Percentiles rank a stretch among this genome's conserved stretches.
phyloP scores from a whole-genome alignment of 2,113 vertebrate genomes.

The Apteryx owenii region DNA sequence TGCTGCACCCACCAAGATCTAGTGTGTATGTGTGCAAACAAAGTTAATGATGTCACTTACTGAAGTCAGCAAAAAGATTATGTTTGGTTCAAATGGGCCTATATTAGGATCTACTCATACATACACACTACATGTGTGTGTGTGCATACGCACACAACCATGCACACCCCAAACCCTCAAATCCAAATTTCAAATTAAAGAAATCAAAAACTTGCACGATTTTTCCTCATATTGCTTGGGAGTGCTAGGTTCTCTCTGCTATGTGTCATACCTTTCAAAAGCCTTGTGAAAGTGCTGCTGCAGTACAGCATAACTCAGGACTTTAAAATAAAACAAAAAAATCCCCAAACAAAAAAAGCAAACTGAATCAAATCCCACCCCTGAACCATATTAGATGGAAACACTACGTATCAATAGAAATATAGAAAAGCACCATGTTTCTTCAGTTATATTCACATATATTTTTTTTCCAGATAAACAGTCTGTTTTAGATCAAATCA shows the following conservation, averaged over 20 bases:
- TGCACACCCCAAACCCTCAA: not conserved
- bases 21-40: slow-evolving; percentile 29
- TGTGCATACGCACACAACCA: not conserved
- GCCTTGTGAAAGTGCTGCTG: slow-evolving; percentile 40
- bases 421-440: slow-evolving; percentile 45
- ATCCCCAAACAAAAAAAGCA: not conserved
- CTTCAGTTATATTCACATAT: not conserved
- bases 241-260: slow-evolving; percentile 21
- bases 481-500: slow-evolving; percentile 33
- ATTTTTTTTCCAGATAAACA: slow-evolving; percentile 1
- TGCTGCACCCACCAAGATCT: slow-evolving; percentile 57
- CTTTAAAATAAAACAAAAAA: not conserved
- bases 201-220: slow-evolving; percentile 23
- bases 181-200: slow-evolving; percentile 33
- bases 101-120: slow-evolving; percentile 61
- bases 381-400: not conserved
- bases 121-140: slow-evolving; percentile 50
- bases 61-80: slow-evolving; percentile 45
- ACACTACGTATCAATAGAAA: not conserved
- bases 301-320: slow-evolving; percentile 12
- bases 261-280: not conserved
- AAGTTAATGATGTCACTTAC: slow-evolving; percentile 55
- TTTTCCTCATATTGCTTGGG: slow-evolving; percentile 13
- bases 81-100: slow-evolving; percentile 58
- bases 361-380: not conserved